Base-by-base conservation (phyloP, 1,140 invertebrate genomes). In the Drosophila orena region DNA sequence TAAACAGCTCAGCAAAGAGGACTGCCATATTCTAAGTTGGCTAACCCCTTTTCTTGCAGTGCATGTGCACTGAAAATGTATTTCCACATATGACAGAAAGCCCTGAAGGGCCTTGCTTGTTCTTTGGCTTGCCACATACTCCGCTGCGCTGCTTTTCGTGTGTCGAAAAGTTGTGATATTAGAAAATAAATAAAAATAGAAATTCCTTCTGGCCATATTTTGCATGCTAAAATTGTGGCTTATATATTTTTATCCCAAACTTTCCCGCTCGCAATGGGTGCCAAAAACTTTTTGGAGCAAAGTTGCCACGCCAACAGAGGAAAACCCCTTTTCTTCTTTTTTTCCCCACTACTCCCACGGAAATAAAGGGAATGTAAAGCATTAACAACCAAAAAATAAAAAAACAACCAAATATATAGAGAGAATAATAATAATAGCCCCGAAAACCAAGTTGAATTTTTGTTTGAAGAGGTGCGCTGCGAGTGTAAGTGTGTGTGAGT, bases 151-250 rank as follows among this genome's bases (percentile, higher is more conserved):
- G 24, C 34, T 52, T 54, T 59, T 43, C 37, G 62, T 44, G 40
- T 69, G 66, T 56, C 17, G 24, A 56, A 70, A 70, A 70, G 68
- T 70, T 70, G 47, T 70, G 27, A 49, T 70, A 70, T 70, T 70
- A 71, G 69, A 70, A 70, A 70, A 70, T 37, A 57, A 57, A 65
- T 40, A 66, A 49, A 66, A 66, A 71, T 70, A 57, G 47, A 74
- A 86, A 86, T 61, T 78, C 72, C 46, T 77, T 64, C 53, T 81
- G 47, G 64, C 60, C 78, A 85, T 85, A 88, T 88, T 86, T 81
- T 81, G 75, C 79, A 81, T 88, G 52, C 64, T 61, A 83, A 81
- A 83, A 72, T 62, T 78, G 77, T 62, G 65, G 65, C 78, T 88
- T 88, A 79, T 79, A 65, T 79, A 59, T 81, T 68, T 72, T 46